These are phyloP conservation scores for Urocynchramus pylzowi DNA, from an alignment of 2,113 vertebrate genomes.

Conservation along the genomic window DNA sequence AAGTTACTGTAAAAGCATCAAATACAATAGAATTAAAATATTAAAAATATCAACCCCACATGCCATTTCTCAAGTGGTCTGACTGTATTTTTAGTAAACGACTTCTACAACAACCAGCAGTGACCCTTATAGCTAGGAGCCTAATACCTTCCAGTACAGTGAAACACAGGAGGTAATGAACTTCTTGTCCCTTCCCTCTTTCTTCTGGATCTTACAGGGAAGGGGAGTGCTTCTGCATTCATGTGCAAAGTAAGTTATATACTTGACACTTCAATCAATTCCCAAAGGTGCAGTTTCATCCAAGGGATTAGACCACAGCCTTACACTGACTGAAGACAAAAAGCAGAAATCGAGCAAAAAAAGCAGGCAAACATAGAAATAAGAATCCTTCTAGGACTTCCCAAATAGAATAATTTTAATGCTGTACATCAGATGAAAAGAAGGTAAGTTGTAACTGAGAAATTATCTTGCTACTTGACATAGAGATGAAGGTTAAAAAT, in stretches of 20 bases:
- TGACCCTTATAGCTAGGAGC: neutral
- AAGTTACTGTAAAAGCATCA: neutral
- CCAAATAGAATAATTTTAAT: neutral
- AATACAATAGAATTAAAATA: neutral
- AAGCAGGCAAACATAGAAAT: neutral
- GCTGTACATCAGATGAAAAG: neutral
- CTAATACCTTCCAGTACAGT: neutral
- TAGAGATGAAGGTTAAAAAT: neutral
- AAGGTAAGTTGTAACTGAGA: neutral
- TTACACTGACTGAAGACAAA: neutral
- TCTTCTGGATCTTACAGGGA: neutral
- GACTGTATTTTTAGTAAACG: neutral
- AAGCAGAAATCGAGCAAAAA: neutral
- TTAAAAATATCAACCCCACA: neutral
- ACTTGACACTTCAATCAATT: neutral
- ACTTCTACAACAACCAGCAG: neutral
- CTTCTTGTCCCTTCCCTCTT: neutral
- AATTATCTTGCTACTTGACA: neutral
- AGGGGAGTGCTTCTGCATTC: neutral
- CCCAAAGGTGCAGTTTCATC: neutral
- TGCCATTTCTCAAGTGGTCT: neutral
- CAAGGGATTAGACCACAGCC: neutral
- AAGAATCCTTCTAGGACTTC: neutral
- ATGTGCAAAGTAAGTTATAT: neutral
- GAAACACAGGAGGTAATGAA: neutral